Base-by-base conservation (phyloP, 2,797 vertebrate genomes). In the Neopelma chrysocephalum region DNA sequence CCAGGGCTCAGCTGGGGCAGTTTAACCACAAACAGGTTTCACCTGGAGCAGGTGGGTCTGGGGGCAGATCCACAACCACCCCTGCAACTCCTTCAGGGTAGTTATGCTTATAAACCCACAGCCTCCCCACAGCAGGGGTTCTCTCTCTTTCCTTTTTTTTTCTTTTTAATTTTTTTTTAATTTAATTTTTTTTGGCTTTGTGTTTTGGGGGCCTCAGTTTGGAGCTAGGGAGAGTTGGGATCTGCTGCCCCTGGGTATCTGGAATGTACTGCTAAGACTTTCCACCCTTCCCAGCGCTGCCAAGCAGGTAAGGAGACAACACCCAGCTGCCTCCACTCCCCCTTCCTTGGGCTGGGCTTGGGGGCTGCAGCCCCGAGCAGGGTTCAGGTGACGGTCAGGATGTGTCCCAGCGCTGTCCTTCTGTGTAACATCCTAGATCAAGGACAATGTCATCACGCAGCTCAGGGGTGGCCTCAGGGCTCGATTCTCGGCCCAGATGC, bases 51-150 rank as follows among this genome's bases (percentile, higher is more conserved):
- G 48, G 5, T 54, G 72, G 16, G 38, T 21, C 10, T 45, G 25
- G 43, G 85, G 83, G 75, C 54, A 76, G 54, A n/a, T 19, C 71
- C 31, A 1, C 22, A 18, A 12, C 27, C 25, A 1, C 32, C 11
- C 1, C 36, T 14, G 34, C 17, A 48, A 31, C 6, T 36, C 54
- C 25, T 65, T 3, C 61, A 51, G 64, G 21, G 15, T 23, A 38
- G 82, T 48, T 75, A 77, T 66, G 36, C 38, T 91, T 96, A 96
- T 94, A 96, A 97, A 54, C 56, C 93, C 53, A 64, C 68, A 77
- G 15, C 22, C 9, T 6, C 2, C 6, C 2, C 0, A 2, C 0
- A 0, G 1, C 0, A 0, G 1, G 26, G 53, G 34, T 12, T 81
- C 13, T 20, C 23, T 61, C 32, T 40, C 21, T 56, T 8, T 15